phyloP scores from a whole-genome alignment of 1,140 invertebrate genomes.

The Ostrea denselamellosa region DNA sequence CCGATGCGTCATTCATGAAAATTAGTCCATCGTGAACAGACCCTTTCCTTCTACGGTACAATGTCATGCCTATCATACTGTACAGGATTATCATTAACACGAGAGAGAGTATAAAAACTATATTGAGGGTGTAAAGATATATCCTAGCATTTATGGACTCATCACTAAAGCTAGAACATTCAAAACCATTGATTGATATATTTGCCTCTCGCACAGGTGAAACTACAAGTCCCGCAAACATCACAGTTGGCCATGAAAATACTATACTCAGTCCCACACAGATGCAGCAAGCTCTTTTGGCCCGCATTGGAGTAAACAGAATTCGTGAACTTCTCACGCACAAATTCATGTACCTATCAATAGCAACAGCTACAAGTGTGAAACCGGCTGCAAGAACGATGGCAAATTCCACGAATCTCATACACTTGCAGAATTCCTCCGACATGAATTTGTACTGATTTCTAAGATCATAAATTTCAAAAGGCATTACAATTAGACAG shows the following conservation, averaged over 20 bases:
- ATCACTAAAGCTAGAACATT: conserved; percentile 47
- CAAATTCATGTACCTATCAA: conserved; percentile 68
- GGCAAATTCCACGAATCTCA: conserved; percentile 63
- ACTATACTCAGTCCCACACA: conserved; percentile 54
- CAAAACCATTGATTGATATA: conserved; percentile 37
- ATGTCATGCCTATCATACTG: conserved; percentile 56
- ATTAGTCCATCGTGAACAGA: conserved; percentile 44
- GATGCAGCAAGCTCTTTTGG: conserved; percentile 54
- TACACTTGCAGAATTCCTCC: conserved; percentile 61
- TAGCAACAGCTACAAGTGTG: conserved; percentile 65
- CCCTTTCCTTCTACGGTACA: conserved; percentile 50
- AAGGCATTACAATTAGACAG: conserved; percentile 68
- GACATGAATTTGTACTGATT: conserved; percentile 63
- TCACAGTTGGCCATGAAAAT: conserved; percentile 51
- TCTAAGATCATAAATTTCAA: conserved; percentile 69
- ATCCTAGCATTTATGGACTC: conserved; percentile 49
- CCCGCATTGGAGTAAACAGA: conserved; percentile 58
- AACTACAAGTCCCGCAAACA: conserved; percentile 57
- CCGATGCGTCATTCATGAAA: conserved; percentile 19
- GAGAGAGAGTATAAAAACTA: conserved; percentile 58
- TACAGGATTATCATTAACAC: conserved; percentile 61
- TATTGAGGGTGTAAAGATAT: conserved; percentile 53
- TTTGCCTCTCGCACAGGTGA: conserved; percentile 44
- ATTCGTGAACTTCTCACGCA: conserved; percentile 61
- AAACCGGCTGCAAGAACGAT: conserved; percentile 65